phyloP scores from a whole-genome alignment of 1,140 invertebrate species.

The Conus ventricosus region DNA sequence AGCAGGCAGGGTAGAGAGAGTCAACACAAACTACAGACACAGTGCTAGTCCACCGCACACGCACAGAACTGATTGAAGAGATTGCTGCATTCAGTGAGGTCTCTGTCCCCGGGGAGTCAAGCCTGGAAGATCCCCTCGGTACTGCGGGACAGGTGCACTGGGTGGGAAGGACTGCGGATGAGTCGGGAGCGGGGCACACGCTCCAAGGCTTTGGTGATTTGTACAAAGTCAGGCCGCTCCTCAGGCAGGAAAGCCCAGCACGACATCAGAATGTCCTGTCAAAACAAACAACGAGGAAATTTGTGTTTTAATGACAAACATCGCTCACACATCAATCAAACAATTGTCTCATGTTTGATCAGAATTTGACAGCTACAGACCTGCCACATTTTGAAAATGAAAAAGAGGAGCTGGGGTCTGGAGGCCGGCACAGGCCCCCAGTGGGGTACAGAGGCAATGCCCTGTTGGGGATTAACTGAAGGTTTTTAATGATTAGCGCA shows the following conservation, averaged over 20 bases:
- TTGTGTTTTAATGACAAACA: too few species aligned
- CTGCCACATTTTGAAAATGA: too few species aligned
- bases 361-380: too few species aligned
- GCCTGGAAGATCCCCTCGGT: constrained; percentile 36
- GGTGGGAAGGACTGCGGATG: constrained; percentile 97
- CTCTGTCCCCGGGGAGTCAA: not conserved
- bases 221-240: constrained; percentile 92
- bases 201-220: constrained; percentile 89
- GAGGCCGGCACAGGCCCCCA: too few species aligned
- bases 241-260: constrained; percentile 93
- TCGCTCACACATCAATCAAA: too few species aligned
- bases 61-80: not conserved
- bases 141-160: constrained; percentile 69
- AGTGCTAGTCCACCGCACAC: not conserved
- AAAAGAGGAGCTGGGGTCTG: too few species aligned
- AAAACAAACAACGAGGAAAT: not conserved
- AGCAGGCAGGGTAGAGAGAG: constrained; percentile 5
- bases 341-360: too few species aligned
- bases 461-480: too few species aligned
- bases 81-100: not conserved
- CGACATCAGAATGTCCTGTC: constrained; percentile 94
- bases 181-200: constrained; percentile 92
- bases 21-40: not conserved
- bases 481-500: too few species aligned
- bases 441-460: too few species aligned